phyloP scores from a whole-genome alignment of 2,113 vertebrate genomes.

The Psephotus haematonotus region DNA sequence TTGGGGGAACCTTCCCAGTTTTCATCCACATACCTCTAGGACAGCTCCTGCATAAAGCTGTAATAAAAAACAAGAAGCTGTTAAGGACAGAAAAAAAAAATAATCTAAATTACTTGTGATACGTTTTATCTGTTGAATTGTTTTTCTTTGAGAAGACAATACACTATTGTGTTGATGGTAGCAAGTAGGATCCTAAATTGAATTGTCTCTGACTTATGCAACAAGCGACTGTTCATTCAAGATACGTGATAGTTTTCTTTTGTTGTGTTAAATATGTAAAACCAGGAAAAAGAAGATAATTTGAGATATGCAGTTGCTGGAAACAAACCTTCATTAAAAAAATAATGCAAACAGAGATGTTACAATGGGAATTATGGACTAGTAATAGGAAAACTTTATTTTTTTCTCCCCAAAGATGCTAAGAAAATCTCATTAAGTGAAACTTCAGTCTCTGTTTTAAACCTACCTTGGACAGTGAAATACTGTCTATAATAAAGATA shows the following conservation, averaged over 20 bases:
- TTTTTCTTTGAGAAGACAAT: neutral
- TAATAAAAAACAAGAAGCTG: neutral
- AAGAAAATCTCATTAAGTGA: neutral
- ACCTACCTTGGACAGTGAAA: neutral
- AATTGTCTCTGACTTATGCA: neutral
- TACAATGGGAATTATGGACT: neutral
- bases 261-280: neutral
- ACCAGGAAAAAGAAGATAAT: neutral
- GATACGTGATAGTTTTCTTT: neutral
- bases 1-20: slow-evolving; percentile 99
- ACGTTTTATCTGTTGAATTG: neutral
- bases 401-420: neutral
- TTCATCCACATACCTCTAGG: slow-evolving; percentile 99
- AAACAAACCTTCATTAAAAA: neutral
- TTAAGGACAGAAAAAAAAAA: neutral
- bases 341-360: neutral
- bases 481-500: neutral
- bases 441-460: neutral
- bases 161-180: neutral
- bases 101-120: neutral
- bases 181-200: neutral
- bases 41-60: slow-evolving; percentile 96
- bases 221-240: neutral
- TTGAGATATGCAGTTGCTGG: neutral
- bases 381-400: neutral